A percentile compares a stretch with the other conserved stretches of the same genome.
phyloP scores from a whole-genome alignment of 2,797 vertebrate species.

The Schizothorax lantsangensis region DNA sequence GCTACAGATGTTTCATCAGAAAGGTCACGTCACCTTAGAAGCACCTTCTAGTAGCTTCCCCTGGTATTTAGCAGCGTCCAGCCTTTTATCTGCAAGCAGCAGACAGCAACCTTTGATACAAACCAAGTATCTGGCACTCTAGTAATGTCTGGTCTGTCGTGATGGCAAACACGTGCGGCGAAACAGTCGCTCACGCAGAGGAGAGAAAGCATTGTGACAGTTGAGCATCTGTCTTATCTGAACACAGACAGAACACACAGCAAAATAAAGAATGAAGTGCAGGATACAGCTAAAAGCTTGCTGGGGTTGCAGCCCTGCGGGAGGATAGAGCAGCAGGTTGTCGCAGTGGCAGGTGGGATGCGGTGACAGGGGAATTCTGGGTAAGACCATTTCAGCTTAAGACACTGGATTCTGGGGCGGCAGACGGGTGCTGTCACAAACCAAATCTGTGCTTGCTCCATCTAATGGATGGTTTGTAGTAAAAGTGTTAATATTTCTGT shows the following conservation, averaged over 20 bases:
- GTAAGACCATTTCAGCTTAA: slow-evolving; percentile 18
- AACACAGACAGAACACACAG: slow-evolving; percentile 31
- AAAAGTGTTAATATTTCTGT: neutral
- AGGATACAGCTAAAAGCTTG: slow-evolving; percentile 28
- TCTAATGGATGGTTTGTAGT: slow-evolving; percentile 37
- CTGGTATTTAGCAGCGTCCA: slow-evolving; percentile 38
- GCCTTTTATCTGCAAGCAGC: slow-evolving; percentile 32
- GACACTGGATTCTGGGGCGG: slow-evolving; percentile 17
- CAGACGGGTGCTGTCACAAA: slow-evolving; percentile 43
- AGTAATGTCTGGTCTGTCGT: slow-evolving; percentile 35
- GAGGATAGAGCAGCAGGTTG: slow-evolving; percentile 33
- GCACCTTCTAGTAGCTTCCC: slow-evolving; percentile 49
- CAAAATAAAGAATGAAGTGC: slow-evolving; percentile 30
- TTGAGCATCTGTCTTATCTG: slow-evolving; percentile 47
- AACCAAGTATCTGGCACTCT: neutral
- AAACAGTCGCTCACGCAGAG: slow-evolving; percentile 16
- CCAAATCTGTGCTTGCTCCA: slow-evolving; percentile 38
- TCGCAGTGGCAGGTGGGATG: neutral
- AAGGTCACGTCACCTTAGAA: slow-evolving; percentile 59
- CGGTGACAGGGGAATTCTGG: slow-evolving; percentile 19
- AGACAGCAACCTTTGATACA: slow-evolving; percentile 39
- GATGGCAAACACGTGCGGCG: slow-evolving; percentile 20
- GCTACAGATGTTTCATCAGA: slow-evolving; percentile 51
- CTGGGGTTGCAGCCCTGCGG: slow-evolving; percentile 15
- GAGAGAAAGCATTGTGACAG: slow-evolving; percentile 28